A percentile compares a stretch with the other conserved stretches of the same genome.
Conservation (phyloP, 2,888 invertebrate genomes). For the Limnephilus rhombicus region DNA sequence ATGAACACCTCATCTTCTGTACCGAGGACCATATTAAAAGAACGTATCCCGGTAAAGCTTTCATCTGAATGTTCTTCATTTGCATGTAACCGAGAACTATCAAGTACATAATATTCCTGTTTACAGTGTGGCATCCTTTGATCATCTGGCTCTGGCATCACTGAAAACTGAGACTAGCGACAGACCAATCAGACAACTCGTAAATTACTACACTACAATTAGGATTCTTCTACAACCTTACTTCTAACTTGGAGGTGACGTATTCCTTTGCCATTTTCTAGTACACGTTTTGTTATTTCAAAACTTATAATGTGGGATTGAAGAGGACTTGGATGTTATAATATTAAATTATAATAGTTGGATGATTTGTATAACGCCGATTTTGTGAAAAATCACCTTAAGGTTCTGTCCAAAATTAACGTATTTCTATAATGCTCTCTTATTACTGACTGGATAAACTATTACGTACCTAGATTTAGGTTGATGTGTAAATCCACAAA, state of each 20-base stretch:
- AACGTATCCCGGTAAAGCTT: not conserved
- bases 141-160: constrained; percentile 14
- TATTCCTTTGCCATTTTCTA: not conserved
- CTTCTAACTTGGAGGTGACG: not conserved
- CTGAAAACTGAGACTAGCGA: not conserved
- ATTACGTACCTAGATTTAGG: too few species aligned
- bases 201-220: constrained; percentile 52
- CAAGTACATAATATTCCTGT: constrained; percentile 21
- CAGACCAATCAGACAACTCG: constrained; percentile 49
- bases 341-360: too few species aligned
- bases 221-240: constrained; percentile 5
- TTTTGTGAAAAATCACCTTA: too few species aligned
- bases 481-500: too few species aligned
- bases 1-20: not conserved
- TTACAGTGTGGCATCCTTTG: constrained; percentile 20
- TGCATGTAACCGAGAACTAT: not conserved
- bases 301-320: not conserved
- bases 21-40: not conserved
- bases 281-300: not conserved
- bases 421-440: too few species aligned
- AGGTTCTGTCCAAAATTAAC: too few species aligned
- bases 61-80: not conserved
- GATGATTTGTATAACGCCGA: too few species aligned
- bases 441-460: too few species aligned
- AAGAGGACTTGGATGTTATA: not conserved